phyloP scores from a whole-genome alignment of 2,888 invertebrate species.

The Acrocera orbiculus region DNA sequence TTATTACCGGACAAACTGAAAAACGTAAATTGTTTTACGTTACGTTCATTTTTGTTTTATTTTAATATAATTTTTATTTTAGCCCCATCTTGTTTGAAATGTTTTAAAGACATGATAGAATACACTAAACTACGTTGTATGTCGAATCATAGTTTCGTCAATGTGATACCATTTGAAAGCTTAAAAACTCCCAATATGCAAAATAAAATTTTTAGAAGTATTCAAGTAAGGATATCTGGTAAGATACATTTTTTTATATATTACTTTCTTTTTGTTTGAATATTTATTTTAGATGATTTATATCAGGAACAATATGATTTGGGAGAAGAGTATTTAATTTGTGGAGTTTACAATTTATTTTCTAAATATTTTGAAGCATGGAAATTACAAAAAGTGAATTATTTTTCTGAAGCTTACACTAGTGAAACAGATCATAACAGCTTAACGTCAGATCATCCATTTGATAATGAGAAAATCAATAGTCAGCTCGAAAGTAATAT shows the following conservation, averaged over 20 bases:
- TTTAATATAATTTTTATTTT: background rate
- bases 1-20: constrained; percentile 14
- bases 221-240: constrained; percentile 19
- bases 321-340: constrained; percentile 21
- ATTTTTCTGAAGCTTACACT: too few relatives aligned
- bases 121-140: constrained; percentile 21
- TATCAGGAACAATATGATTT: constrained; percentile 16
- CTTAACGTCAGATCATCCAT: too few relatives aligned
- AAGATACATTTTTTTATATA: background rate
- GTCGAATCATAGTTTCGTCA: constrained; percentile 18
- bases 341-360: constrained; percentile 19
- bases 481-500: too few relatives aligned
- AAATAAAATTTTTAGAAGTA: constrained; percentile 17
- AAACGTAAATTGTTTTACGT: background rate
- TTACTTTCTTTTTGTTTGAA: constrained; percentile 10
- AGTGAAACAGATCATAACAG: too few relatives aligned
- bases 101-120: constrained; percentile 22
- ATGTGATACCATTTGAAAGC: constrained; percentile 18
- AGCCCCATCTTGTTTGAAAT: constrained; percentile 23
- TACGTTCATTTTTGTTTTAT: background rate
- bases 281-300: constrained; percentile 18
- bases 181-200: constrained; percentile 18
- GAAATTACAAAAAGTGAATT: too few relatives aligned
- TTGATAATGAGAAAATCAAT: too few relatives aligned
- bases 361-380: constrained; percentile 23